Evolutionary conservation across 2,113 vertebrate species (phyloP), one percentile per base, ranked within the genome.

Genomic region (Channa argus): DNA sequence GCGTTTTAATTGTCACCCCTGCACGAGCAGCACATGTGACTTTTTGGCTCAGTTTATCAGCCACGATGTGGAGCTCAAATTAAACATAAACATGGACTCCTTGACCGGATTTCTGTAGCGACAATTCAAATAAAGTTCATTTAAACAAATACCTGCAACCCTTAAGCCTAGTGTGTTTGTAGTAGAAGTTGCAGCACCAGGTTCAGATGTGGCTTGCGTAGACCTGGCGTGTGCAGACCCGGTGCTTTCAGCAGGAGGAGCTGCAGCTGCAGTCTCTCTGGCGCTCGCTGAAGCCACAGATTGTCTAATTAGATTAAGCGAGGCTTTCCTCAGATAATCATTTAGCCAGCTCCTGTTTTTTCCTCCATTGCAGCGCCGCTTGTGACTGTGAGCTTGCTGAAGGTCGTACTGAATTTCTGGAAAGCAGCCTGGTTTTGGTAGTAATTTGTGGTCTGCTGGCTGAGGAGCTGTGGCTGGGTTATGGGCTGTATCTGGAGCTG

Each of bases 241-340:
- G 58, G 12, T 64, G 53, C 73, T 75, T 51, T 77, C 80, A 62
- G 70, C 84, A 68, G 75, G 72, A 77, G 77, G 74, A 82, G 81
- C 79, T 81, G 61, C 64, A 63, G 78, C 49, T 64, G 73, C 73
- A 63, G 77, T 60, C 74, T 83, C 63, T 76, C 71, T 86, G 85
- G 70, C 46, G 60, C 86, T 89, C 85, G 83, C 90, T 75, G 83
- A 81, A 89, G 88, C 91, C 89, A 92, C 92, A 92, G 91, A 93
- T 93, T 94, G 91, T 84, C 93, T 95, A 96, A 97, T 96, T 96
- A 95, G 95, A 96, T 97, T 96, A 96, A 94, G 92, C 88, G 67
- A 94, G 94, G 94, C 95, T 96, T 96, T 96, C 94, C 93, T 92
- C 90, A 94, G 95, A 95, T 97, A 96, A 97, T 95, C 95, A 95